A percentile compares a stretch with the other conserved stretches of the same genome.
Evolutionary conservation across 1,140 invertebrate species (phyloP).

Genomic region (Sycophaga agraensis): DNA sequence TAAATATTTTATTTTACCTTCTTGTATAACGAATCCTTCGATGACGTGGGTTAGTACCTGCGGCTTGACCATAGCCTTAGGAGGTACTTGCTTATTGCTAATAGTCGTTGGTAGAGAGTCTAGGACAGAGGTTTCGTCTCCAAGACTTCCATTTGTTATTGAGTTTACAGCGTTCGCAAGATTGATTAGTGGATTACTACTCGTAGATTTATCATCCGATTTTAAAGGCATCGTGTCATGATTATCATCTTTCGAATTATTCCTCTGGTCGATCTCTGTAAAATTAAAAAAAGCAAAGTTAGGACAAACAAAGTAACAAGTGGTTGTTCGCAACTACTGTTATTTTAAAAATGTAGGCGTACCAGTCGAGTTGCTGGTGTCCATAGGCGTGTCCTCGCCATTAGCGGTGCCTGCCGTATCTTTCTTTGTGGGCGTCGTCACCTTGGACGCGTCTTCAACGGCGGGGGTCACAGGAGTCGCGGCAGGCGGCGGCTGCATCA

Average conservation of each 20-base stretch:
- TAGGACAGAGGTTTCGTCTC: conserved; percentile 38
- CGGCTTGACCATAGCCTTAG: conserved; percentile 94
- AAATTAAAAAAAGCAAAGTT: conserved; percentile 22
- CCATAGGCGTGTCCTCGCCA: not conserved
- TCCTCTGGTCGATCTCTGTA: conserved; percentile 41
- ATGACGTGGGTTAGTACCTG: conserved; percentile 96
- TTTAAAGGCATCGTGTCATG: conserved; percentile 30
- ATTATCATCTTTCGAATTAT: conserved; percentile 40
- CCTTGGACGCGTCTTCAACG: not conserved
- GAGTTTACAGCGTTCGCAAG: conserved; percentile 53
- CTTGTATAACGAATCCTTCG: conserved; percentile 95
- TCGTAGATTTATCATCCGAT: conserved; percentile 42
- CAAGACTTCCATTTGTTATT: conserved; percentile 48
- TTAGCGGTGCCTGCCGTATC: not conserved
- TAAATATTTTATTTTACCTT: conserved; percentile 58
- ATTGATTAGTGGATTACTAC: conserved; percentile 49
- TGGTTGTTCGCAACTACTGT: too few species aligned
- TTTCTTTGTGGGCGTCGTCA: not conserved
- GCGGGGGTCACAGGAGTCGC: not conserved
- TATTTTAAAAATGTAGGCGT: not conserved
- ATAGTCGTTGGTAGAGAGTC: conserved; percentile 41
- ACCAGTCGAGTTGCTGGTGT: not conserved
- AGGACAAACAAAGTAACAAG: too few species aligned
- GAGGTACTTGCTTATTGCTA: conserved; percentile 67
- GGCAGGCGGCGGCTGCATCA: conserved; percentile 11